Percentiles rank a stretch among this genome's conserved stretches.
phyloP scores from a whole-genome alignment of 2,113 vertebrate species.

The Sinocyclocheilus maitianheensis region DNA sequence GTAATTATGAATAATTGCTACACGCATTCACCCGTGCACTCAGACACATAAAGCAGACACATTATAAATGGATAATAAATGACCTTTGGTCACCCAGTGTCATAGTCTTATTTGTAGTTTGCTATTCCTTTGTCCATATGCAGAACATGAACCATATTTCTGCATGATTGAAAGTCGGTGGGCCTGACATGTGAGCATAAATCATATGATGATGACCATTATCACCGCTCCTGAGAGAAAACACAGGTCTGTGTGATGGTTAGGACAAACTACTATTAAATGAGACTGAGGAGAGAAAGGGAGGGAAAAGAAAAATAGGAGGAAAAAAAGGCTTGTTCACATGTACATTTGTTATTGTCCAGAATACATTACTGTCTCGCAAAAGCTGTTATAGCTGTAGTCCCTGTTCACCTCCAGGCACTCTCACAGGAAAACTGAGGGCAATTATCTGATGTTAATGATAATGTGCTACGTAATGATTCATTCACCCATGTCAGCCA shows the following conservation, averaged over 20 bases:
- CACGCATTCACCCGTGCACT: background rate
- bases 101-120: slow-evolving; percentile 17
- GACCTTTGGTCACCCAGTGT: background rate
- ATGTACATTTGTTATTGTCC: background rate
- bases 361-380: background rate
- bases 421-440: background rate
- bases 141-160: slow-evolving; percentile 29
- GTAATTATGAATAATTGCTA: slow-evolving; percentile 16
- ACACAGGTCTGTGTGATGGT: background rate
- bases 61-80: slow-evolving; percentile 19
- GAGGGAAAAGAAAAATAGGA: background rate
- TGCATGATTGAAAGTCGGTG: slow-evolving; percentile 33
- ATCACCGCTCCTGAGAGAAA: slow-evolving; percentile 6
- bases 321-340: no score
- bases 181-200: slow-evolving; percentile 26
- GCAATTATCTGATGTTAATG: slow-evolving; percentile 2
- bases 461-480: slow-evolving; percentile 11
- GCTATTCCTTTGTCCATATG: slow-evolving; percentile 25
- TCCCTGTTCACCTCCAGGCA: background rate
- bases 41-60: slow-evolving; percentile 7
- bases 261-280: slow-evolving; percentile 5
- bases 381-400: background rate
- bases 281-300: background rate
- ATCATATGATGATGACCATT: slow-evolving; percentile 17
- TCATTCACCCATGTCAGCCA: background rate